phyloP scores from a whole-genome alignment of 92 coral and sea anemone genomes.

The Siderastrea radians region DNA sequence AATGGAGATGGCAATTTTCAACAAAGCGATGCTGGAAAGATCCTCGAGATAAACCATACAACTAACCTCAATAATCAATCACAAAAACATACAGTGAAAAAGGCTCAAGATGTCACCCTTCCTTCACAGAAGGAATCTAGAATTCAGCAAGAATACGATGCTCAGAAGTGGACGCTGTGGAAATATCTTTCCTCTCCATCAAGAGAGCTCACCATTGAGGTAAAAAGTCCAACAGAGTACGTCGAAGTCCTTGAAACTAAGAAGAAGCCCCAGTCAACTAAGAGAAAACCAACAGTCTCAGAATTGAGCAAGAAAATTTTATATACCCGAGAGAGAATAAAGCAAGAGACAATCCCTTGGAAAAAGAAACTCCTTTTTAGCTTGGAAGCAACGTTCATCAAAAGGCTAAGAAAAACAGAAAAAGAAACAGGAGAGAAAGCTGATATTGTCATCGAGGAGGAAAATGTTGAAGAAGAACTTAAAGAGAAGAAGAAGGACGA shows the following conservation, averaged over 20 bases:
- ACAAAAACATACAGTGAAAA: neutral
- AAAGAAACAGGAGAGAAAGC: slow-evolving; percentile 76
- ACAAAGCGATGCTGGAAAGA: neutral
- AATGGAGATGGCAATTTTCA: neutral
- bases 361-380: slow-evolving; percentile 80
- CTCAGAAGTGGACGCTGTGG: neutral
- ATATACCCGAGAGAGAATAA: slow-evolving; percentile 72
- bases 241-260: slow-evolving; percentile 15
- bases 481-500: slow-evolving; percentile 18
- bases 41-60: neutral
- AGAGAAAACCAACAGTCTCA: slow-evolving; percentile 56
- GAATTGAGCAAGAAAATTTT: slow-evolving; percentile 71
- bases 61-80: neutral
- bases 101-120: neutral
- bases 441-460: slow-evolving; percentile 53
- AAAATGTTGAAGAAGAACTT: neutral
- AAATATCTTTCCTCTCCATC: slow-evolving; percentile 24
- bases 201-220: slow-evolving; percentile 3
- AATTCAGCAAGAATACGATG: neutral
- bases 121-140: neutral
- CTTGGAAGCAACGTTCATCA: slow-evolving; percentile 69
- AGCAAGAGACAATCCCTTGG: slow-evolving; percentile 79
- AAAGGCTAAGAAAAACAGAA: slow-evolving; percentile 71
- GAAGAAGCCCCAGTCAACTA: slow-evolving; percentile 36
- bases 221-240: neutral